phyloP scores from a whole-genome alignment of 1,140 invertebrate genomes.

The Cataglyphis hispanica region DNA sequence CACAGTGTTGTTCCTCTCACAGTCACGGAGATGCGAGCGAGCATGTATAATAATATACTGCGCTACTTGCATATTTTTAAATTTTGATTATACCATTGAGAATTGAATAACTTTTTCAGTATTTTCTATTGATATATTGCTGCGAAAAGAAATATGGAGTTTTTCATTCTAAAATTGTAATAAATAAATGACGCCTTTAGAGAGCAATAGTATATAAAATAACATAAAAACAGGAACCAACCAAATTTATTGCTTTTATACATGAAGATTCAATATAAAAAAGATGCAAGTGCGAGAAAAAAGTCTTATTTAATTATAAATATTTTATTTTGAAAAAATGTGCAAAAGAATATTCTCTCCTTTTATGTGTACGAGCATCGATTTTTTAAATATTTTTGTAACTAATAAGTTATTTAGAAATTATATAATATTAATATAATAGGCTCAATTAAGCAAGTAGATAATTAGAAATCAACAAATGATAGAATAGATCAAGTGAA shows the following conservation, averaged over 20 bases:
- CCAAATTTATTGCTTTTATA: neutral
- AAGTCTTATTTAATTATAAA: no score
- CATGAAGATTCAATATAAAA: no score
- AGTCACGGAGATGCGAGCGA: neutral
- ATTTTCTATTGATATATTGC: neutral
- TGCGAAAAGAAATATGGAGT: neutral
- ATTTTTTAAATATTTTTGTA: no score
- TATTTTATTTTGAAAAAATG: no score
- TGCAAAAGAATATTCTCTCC: no score
- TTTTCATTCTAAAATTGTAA: neutral
- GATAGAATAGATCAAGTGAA: neutral
- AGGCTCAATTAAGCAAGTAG: neutral
- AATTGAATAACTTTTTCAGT: neutral
- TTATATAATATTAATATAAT: no score
- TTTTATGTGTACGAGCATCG: no score
- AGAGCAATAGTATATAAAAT: neutral
- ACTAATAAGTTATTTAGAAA: neutral
- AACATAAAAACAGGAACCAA: neutral
- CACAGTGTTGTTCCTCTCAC: constrained; percentile 37
- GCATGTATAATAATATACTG: constrained; percentile 48
- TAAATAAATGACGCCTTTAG: neutral
- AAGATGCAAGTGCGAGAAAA: no score
- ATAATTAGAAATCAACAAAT: constrained; percentile 1
- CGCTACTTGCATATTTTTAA: constrained; percentile 12
- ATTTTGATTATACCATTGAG: neutral